Evolutionary conservation across 2,888 invertebrate genomes (phyloP), one percentile per base, ranked within the genome.

Genomic region (Bellardia bayeri): DNA sequence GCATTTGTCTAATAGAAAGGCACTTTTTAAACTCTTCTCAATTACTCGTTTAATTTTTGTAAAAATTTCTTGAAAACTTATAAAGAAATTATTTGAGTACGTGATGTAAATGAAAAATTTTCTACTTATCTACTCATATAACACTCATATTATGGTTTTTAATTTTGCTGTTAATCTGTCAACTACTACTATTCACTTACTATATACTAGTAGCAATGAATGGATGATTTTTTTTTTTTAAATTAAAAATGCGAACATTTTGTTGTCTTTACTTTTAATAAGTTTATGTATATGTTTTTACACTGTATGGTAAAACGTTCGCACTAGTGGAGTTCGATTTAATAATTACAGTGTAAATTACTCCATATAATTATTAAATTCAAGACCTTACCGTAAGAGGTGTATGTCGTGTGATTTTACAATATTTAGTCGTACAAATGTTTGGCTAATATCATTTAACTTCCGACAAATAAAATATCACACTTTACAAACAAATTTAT

Each of bases 91-190:
- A 45, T 58, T 58, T 66, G 23, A 49, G 6, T 86, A 86, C 82
- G 78, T 78, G 85, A 78, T 49, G 33, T 49, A 45, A 82, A 68
- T 82, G 3, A 68, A 86, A 75, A 74, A 5, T 49, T 66, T 54
- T 51, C 40, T 72, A 69, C 30, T 33, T 69, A 42, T 37, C 40
- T 33, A 56, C 23, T 72, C 56, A 49, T 49, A 33, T 23, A 23
- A 23, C 23, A 23, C 23, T 51, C 7, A 51, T 54, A 16, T 54
- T 71, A 56, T 64, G 63, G 13, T 76, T 68, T 74, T 68, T 68
- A 68, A 72, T 56, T 69, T 76, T 37, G 3, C 11, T 69, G 63
- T 78, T 54, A 72, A 86, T 86, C 72, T 51, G 66, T 78, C 78
- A 78, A 68, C 76, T 76, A 45, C 40, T 49, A 23, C 58, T 37